phyloP scores from a whole-genome alignment of 2,797 vertebrate genomes.

The Chaetophractus vellerosus region DNA sequence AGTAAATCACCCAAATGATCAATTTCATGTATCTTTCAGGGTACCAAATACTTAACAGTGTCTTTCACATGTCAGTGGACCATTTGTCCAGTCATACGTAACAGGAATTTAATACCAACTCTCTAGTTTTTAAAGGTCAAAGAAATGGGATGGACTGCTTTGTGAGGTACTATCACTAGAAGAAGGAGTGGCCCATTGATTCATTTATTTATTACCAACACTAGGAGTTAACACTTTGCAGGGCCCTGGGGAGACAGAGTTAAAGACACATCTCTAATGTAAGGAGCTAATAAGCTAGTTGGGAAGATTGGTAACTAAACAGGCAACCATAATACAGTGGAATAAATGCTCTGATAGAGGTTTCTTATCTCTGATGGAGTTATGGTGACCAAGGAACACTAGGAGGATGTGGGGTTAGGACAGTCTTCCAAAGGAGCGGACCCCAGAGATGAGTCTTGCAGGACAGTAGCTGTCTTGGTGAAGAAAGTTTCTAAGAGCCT shows the following conservation, averaged over 20 bases:
- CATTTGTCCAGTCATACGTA: not conserved
- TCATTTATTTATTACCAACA: not conserved
- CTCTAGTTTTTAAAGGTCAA: conserved; percentile 46
- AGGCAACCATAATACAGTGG: not conserved
- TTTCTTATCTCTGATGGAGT: not conserved
- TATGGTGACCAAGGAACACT: too few relatives aligned
- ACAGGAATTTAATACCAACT: conserved; percentile 32
- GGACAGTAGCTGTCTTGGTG: not conserved
- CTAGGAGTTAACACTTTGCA: not conserved
- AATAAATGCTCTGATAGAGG: not conserved
- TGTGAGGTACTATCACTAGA: not conserved
- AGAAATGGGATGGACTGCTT: not conserved
- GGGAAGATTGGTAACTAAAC: not conserved
- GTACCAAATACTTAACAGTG: not conserved
- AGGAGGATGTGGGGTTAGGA: not conserved
- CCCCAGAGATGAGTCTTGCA: not conserved
- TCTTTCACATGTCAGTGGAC: not conserved
- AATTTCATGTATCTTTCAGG: not conserved
- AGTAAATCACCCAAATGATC: not conserved
- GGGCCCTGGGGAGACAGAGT: not conserved
- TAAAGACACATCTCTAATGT: conserved; percentile 10
- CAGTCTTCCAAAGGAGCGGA: not conserved
- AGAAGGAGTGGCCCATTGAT: not conserved
- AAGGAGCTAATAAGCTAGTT: not conserved
- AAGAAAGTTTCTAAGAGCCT: not conserved